A percentile compares a stretch with the other conserved stretches of the same genome.
These are phyloP conservation scores for Denticeps clupeoides DNA, from an alignment of 2,797 vertebrate species.

Conservation along the genomic window DNA sequence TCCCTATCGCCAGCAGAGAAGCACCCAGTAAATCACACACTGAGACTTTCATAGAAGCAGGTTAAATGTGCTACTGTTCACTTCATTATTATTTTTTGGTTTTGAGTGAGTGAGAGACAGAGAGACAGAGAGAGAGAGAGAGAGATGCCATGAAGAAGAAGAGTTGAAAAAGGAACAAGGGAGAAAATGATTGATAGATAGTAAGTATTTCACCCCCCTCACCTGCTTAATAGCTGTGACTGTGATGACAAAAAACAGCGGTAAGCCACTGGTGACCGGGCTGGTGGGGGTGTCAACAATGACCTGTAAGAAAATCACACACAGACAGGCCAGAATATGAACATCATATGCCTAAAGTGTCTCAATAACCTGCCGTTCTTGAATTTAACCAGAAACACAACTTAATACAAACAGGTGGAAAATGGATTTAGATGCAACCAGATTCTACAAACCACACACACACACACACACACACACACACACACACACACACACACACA, in stretches of 20 bases:
- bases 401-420: not conserved
- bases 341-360: too few species aligned
- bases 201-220: too few species aligned
- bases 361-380: too few species aligned
- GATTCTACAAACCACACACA: slow-evolving; percentile 10
- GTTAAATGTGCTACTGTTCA: too few species aligned
- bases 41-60: too few species aligned
- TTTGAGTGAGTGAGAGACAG: slow-evolving; percentile 15
- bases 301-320: slow-evolving; percentile 55
- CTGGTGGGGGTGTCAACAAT: slow-evolving; percentile 99
- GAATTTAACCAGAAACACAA: not conserved
- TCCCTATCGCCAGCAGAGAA: too few species aligned
- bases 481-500: not conserved
- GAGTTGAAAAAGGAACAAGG: too few species aligned
- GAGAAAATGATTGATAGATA: too few species aligned
- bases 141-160: not conserved
- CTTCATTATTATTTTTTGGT: too few species aligned
- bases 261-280: slow-evolving; percentile 93
- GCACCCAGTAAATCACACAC: too few species aligned
- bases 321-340: too few species aligned
- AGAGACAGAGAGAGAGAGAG: not conserved
- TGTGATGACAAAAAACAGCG: slow-evolving; percentile 96
- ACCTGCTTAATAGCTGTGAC: slow-evolving; percentile 98
- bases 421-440: not conserved
- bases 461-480: not conserved